A percentile compares a stretch with the other conserved stretches of the same genome.
Evolutionary conservation across 2,888 invertebrate genomes (phyloP).

Genomic region (Dascillus cervinus): DNA sequence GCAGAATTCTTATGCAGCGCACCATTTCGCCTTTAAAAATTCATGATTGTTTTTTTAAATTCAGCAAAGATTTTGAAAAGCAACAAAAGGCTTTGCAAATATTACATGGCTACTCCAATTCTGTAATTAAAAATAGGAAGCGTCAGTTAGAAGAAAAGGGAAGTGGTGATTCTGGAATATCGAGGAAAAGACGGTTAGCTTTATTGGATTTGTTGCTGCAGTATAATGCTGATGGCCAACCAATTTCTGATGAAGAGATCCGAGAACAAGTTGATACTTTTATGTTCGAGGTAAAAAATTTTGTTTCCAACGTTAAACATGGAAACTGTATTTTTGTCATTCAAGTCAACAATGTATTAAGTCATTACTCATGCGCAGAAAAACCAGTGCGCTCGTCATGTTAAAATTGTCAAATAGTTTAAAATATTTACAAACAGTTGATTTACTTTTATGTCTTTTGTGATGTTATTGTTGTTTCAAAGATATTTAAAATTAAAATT

Average conservation of each 20-base stretch:
- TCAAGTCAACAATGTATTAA: no score
- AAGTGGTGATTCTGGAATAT: constrained; percentile 2
- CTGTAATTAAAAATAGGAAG: constrained; percentile 46
- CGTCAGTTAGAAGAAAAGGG: constrained; percentile 22
- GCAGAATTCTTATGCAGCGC: constrained; percentile 28
- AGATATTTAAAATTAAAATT: no score
- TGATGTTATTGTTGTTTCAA: no score
- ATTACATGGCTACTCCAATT: constrained; percentile 48
- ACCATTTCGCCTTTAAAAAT: constrained; percentile 43
- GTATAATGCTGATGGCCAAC: constrained; percentile 48
- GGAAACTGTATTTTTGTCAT: no score
- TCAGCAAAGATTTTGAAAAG: constrained; percentile 50
- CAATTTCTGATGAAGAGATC: constrained; percentile 51
- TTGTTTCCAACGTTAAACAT: no score
- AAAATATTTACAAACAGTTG: no score
- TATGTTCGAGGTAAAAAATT: constrained; percentile 59
- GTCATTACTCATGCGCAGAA: no score
- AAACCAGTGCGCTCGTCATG: no score
- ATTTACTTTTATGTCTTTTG: no score
- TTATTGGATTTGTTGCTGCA: constrained; percentile 59
- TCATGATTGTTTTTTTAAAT: constrained; percentile 45
- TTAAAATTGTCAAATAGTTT: no score
- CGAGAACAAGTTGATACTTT: constrained; percentile 67
- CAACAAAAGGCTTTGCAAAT: constrained; percentile 44
- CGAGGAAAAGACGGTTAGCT: constrained; percentile 52